phyloP scores from a whole-genome alignment of 2,888 invertebrate genomes.

The Dicyrtoma fusca region DNA sequence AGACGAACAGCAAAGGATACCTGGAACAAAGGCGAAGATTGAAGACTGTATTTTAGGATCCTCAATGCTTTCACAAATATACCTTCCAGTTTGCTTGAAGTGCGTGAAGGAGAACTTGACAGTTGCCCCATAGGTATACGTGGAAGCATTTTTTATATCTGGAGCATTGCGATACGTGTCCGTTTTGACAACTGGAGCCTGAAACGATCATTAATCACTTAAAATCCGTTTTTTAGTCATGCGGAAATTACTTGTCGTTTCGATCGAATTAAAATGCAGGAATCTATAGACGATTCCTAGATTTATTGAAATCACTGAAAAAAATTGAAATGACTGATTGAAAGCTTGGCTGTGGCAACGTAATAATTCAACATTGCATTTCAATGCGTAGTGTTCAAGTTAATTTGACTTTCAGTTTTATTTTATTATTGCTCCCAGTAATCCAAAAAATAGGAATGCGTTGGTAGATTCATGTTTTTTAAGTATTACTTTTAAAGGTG shows the following conservation, averaged over 20 bases:
- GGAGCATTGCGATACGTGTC: constrained; percentile 45
- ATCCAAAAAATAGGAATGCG: background rate
- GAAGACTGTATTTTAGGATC: constrained; percentile 26
- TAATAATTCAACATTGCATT: no score
- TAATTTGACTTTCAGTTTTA: no score
- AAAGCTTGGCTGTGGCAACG: no score
- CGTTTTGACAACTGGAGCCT: constrained; percentile 45
- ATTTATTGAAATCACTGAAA: no score
- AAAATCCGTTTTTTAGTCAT: no score
- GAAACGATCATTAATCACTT: background rate
- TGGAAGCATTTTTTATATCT: constrained; percentile 38
- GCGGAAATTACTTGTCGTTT: no score
- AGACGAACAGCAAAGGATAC: constrained; percentile 17
- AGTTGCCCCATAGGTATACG: constrained; percentile 39
- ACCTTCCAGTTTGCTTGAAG: constrained; percentile 45
- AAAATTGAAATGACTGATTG: no score
- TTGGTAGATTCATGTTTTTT: no score
- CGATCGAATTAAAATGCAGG: no score
- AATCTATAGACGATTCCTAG: no score
- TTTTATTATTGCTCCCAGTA: background rate
- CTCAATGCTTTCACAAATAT: constrained; percentile 40
- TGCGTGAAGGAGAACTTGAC: constrained; percentile 46
- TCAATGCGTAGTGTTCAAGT: no score
- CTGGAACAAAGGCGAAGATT: constrained; percentile 47
- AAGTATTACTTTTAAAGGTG: background rate